Conservation (phyloP, 2,888 invertebrate genomes). For the Gryllus longicercus region DNA sequence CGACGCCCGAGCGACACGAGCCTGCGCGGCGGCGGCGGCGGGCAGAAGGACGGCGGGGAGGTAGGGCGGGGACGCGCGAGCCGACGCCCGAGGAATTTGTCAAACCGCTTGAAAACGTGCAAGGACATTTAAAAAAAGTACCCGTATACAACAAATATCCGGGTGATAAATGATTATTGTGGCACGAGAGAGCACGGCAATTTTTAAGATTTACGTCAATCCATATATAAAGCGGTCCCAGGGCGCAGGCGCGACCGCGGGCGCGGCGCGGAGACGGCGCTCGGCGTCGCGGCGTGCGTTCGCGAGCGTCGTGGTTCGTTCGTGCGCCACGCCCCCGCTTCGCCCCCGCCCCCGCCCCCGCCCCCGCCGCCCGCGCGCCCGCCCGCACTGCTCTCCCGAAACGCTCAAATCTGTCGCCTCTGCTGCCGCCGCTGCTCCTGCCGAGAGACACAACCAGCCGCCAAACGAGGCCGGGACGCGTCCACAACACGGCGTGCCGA, state of each 20-base stretch:
- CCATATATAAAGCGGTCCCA: constrained; percentile 8
- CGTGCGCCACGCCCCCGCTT: too few relatives aligned
- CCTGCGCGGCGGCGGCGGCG: too few relatives aligned
- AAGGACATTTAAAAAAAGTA: constrained; percentile 17
- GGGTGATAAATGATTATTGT: constrained; percentile 9
- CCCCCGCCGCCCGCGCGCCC: too few relatives aligned
- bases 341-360: too few relatives aligned
- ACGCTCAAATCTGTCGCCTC: too few relatives aligned
- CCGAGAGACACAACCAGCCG: not conserved
- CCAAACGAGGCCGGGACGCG: not conserved
- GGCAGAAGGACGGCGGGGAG: not conserved
- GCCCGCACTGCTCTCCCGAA: too few relatives aligned
- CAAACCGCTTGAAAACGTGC: constrained; percentile 7
- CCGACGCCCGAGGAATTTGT: not conserved
- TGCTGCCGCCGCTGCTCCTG: too few relatives aligned
- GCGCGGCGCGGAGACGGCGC: too few relatives aligned
- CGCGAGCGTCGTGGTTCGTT: too few relatives aligned
- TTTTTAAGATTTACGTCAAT: constrained; percentile 17
- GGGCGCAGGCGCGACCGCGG: not conserved
- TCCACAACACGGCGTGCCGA: not conserved
- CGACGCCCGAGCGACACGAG: too few relatives aligned
- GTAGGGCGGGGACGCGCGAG: not conserved
- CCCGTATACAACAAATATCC: constrained; percentile 9
- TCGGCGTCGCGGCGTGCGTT: too few relatives aligned
- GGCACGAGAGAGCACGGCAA: constrained; percentile 6